Base-by-base conservation (phyloP, 2,113 vertebrate species). In the Saimiri boliviensis region DNA sequence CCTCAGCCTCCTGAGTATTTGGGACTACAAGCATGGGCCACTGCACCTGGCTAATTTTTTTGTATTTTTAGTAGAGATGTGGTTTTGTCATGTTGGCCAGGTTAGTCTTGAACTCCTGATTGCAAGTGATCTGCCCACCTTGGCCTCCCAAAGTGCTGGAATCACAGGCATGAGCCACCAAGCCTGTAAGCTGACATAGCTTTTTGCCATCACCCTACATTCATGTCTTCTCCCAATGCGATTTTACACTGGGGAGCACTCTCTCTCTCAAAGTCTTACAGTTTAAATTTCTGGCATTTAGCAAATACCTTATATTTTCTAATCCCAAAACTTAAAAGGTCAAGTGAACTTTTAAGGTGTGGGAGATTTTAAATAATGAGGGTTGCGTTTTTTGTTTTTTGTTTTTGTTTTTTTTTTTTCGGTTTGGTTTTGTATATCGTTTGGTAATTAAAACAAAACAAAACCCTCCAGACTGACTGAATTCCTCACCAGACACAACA, bases 211-310 rank as follows among this genome's bases (percentile, higher is more conserved):
- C 42, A 40, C 52, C 35, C 71, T 5, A 63, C 1, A n/a, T 17
- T 23, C 11, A 40, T 14, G 1, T 90, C 17, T 27, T 2, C 19
- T 27, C 42, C 12, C 2, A 32, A 54, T 4, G 85, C 45, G 89
- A 77, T 35, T 21, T n/a, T 58, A 88, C 30, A 21, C 79, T 80
- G 58, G 27, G 30, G 32, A 89, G 30, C 19, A 52, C 30, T 76
- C 93, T 93, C n/a, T 89, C 37, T 37, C 88, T 84, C 70, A 12
- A 32, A 49, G 45, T 54, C 66, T 93, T 79, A 80, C 21, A 54
- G 20, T 82, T 85, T 86, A 89, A 91, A 73, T 56, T 89, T 45
- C 79, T 93, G 47, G 83, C 85, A 83, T 93, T 93, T 32, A 89
- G 42, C 66, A 73, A 94, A 89, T 32, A 91, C 19, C 19, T 58